Evolutionary conservation across 2,797 vertebrate genomes (phyloP).

Genomic region (Craterocephalus amniculus): DNA sequence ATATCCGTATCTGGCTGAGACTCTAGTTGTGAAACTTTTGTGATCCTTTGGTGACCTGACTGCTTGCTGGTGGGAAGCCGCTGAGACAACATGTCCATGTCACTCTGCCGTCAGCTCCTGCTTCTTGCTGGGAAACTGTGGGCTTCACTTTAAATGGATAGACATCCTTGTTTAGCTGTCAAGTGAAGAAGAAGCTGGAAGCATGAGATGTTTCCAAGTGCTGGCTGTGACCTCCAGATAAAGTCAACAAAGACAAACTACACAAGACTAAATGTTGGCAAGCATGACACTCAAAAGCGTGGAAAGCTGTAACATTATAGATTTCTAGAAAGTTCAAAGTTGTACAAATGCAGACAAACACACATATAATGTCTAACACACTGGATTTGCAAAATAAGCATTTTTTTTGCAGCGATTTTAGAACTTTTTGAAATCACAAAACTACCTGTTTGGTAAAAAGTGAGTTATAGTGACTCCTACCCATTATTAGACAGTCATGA

Average conservation of each 20-base stretch:
- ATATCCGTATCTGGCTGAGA: not conserved
- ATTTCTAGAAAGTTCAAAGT: not conserved
- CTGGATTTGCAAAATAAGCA: not conserved
- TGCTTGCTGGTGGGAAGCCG: not conserved
- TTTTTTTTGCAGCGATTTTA: not conserved
- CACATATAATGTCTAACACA: not conserved
- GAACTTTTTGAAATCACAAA: too few species aligned
- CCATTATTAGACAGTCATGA: too few species aligned
- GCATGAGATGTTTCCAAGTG: not conserved
- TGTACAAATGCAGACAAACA: not conserved
- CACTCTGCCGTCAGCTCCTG: too few species aligned
- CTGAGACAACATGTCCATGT: not conserved
- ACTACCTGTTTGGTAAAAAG: too few species aligned
- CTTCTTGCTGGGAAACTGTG: not conserved
- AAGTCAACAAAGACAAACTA: not conserved
- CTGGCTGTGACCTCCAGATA: not conserved
- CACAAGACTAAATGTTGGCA: not conserved
- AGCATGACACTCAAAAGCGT: too few species aligned
- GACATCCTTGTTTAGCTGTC: not conserved
- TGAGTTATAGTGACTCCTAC: too few species aligned
- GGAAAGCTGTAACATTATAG: too few species aligned
- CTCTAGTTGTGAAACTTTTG: constrained; percentile 3
- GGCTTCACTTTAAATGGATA: not conserved
- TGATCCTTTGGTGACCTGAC: not conserved
- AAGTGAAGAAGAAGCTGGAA: not conserved